Conservation (phyloP, 2,113 vertebrate species). For the Falco punctatus region DNA sequence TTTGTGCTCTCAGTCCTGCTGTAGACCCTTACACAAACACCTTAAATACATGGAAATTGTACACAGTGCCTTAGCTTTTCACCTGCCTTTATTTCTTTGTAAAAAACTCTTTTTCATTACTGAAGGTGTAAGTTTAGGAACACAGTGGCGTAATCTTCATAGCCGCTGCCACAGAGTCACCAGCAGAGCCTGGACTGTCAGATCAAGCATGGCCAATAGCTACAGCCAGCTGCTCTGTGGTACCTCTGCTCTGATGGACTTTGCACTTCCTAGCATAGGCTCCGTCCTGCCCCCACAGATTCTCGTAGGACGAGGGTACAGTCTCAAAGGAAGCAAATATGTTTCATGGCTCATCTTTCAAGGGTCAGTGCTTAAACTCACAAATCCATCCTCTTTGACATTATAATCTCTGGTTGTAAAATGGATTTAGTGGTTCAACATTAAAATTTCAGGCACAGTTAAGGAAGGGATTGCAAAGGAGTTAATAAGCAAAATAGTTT, state of each 20-base stretch:
- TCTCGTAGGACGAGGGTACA: not conserved
- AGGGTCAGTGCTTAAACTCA: slow-evolving; percentile 47
- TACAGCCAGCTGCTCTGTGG: not conserved
- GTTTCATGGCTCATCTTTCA: slow-evolving; percentile 27
- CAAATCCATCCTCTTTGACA: slow-evolving; percentile 47
- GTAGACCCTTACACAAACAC: not conserved
- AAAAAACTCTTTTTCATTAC: not conserved
- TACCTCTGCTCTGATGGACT: not conserved
- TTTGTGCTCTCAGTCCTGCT: not conserved
- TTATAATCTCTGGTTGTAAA: slow-evolving; percentile 56
- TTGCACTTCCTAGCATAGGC: not conserved
- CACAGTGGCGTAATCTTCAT: not conserved
- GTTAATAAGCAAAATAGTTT: slow-evolving; percentile 56
- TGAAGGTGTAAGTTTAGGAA: not conserved
- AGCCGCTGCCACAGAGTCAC: not conserved
- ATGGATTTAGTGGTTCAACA: slow-evolving; percentile 56
- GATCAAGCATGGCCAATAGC: not conserved
- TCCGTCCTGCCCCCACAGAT: not conserved
- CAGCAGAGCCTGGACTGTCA: not conserved
- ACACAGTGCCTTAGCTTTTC: not conserved
- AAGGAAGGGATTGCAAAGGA: slow-evolving; percentile 55
- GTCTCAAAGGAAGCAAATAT: not conserved
- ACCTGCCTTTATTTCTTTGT: not conserved
- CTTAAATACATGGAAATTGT: not conserved
- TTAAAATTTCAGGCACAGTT: slow-evolving; percentile 61